A percentile compares a stretch with the other conserved stretches of the same genome.
These are phyloP conservation scores for Drosophila repletoides DNA, from an alignment of 1,140 invertebrate genomes.

Conservation along the genomic window DNA sequence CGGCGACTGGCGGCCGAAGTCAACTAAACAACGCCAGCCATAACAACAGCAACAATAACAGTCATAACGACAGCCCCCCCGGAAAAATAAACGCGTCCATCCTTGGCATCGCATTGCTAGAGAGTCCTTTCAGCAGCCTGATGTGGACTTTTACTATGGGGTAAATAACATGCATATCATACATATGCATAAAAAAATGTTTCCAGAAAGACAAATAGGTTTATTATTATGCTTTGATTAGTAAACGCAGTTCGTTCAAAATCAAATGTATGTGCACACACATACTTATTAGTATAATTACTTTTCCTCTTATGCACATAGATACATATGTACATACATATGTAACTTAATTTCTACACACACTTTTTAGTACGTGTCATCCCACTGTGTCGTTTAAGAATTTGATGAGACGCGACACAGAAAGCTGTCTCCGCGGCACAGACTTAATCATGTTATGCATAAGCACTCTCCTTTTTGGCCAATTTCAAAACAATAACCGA, in stretches of 20 bases:
- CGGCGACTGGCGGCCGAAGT: constrained; percentile 73
- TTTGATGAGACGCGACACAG: constrained; percentile 25
- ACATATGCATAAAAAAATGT: background rate
- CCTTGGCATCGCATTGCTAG: constrained; percentile 42
- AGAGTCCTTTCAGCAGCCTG: constrained; percentile 33
- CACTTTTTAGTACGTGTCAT: background rate
- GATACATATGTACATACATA: background rate
- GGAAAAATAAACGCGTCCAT: constrained; percentile 44
- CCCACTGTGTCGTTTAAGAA: constrained; percentile 24
- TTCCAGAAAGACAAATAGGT: constrained; percentile 8
- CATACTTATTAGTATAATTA: too few species aligned
- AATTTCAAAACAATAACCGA: constrained; percentile 39
- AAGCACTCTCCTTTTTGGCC: constrained; percentile 5
- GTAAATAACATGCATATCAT: background rate
- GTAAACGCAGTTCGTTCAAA: background rate
- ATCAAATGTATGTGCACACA: too few species aligned
- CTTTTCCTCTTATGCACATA: background rate
- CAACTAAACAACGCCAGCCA: constrained; percentile 61
- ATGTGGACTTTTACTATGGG: constrained; percentile 3
- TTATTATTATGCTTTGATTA: constrained; percentile 21
- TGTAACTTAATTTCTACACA: background rate
- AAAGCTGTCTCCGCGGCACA: constrained; percentile 18
- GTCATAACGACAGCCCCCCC: constrained; percentile 42
- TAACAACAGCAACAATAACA: constrained; percentile 50
- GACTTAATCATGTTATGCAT: constrained; percentile 37